Evolutionary conservation across 2,888 invertebrate species (phyloP), one percentile per base, ranked within the genome.

Genomic region (Mesochorus sp.): DNA sequence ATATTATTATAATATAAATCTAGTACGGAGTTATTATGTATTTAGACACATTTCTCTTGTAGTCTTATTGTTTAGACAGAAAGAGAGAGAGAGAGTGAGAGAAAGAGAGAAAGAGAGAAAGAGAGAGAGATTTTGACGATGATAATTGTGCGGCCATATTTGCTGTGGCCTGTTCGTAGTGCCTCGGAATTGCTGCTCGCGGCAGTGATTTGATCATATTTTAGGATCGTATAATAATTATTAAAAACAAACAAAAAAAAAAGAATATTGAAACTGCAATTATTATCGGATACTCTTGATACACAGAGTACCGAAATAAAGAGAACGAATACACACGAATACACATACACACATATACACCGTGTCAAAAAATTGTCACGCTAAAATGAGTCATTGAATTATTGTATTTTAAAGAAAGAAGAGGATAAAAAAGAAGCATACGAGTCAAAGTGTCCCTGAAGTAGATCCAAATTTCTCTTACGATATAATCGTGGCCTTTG

Each of bases 151-250:
- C 88, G 91, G 90, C 89, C 91, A 90, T 90, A 88, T 87, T 88
- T 85, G 87, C 84, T 89, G 88, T 91, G 91, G 90, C 89, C 91
- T 88, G 90, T 90, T 91, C 88, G 91, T 91, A 91, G 91, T 91
- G 91, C 91, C 91, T 91, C 91, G 91, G 89, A 91, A 91, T 91
- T 89, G 88, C 91, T 91, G 91, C 91, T 89, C 87, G 87, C 76
- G 85, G 91, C 91, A 91, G 91, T 88, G 87, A 90, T 91, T 91
- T 91, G 88, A 90, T 88, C 88, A 88, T 91, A 90, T 90, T 91
- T 90, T 90, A 88, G 88, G 87, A 83, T 81, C 88, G 88, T 89
- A 88, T 89, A 88, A n/a, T 88, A 84, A 86, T 88, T 79, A 75
- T 66, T 66, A 66, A 4, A n/a, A n/a, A n/a, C n/a, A n/a, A n/a